These are phyloP conservation scores for Formica selysi DNA, from an alignment of 1,140 invertebrate species.

Conservation along the genomic window DNA sequence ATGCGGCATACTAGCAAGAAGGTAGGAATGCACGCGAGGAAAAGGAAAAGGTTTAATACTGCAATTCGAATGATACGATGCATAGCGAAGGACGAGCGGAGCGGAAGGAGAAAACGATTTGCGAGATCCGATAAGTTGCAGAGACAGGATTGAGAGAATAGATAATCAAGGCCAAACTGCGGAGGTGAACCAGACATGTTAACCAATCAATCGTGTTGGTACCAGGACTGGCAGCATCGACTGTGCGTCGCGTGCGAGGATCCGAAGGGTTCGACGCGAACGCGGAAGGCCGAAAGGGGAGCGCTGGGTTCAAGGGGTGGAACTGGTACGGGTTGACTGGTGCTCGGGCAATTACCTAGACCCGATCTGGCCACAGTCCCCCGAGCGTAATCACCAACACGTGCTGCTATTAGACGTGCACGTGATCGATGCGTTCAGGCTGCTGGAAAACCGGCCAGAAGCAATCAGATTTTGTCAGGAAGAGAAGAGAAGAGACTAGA, in stretches of 20 bases:
- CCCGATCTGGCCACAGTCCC: slow-evolving; percentile 81
- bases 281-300: slow-evolving; percentile 59
- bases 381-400: slow-evolving; percentile 83
- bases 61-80: slow-evolving; percentile 75
- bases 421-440: slow-evolving; percentile 81
- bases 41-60: slow-evolving; percentile 63
- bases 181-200: slow-evolving; percentile 79
- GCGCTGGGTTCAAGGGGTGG: slow-evolving; percentile 4
- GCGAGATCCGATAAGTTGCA: slow-evolving; percentile 72
- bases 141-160: slow-evolving; percentile 77
- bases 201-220: slow-evolving; percentile 80
- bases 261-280: slow-evolving; percentile 60
- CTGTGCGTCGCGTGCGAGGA: slow-evolving; percentile 50
- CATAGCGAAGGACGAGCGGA: not conserved
- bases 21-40: not conserved
- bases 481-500: slow-evolving; percentile 24
- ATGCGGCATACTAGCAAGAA: not conserved
- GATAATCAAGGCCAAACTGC: slow-evolving; percentile 80
- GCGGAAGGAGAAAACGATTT: slow-evolving; percentile 63
- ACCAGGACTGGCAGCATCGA: slow-evolving; percentile 67
- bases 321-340: slow-evolving; percentile 51
- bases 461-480: slow-evolving; percentile 66
- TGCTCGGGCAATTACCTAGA: slow-evolving; percentile 82
- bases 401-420: slow-evolving; percentile 82
- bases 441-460: slow-evolving; percentile 69